Evolutionary conservation across 1,140 invertebrate genomes (phyloP).

Genomic region (Zaprionus kolodkinae): DNA sequence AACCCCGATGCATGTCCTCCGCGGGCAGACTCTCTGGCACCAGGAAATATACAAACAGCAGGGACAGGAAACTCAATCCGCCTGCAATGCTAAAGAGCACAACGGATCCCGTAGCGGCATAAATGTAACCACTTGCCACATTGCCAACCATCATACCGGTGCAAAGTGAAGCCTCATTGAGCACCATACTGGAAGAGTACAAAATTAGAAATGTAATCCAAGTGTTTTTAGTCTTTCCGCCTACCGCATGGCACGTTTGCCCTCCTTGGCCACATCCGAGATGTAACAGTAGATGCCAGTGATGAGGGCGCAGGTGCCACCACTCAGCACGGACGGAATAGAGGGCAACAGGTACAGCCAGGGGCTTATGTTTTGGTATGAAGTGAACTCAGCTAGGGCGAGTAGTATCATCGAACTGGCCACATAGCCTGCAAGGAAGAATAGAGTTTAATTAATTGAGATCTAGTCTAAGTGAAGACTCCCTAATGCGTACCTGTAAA

Average conservation of each 20-base stretch:
- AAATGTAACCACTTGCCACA: conserved; percentile 85
- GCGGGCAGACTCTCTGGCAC: conserved; percentile 74
- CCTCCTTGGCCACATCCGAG: conserved; percentile 86
- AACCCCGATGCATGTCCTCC: conserved; percentile 65
- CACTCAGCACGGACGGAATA: conserved; percentile 86
- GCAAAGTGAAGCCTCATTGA: conserved; percentile 86
- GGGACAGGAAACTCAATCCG: conserved; percentile 55
- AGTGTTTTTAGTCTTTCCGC: background rate
- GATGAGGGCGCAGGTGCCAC: conserved; percentile 86
- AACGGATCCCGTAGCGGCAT: conserved; percentile 62
- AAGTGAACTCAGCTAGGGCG: conserved; percentile 57
- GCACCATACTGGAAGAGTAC: conserved; percentile 85
- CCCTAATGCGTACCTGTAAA: conserved; percentile 84
- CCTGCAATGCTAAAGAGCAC: conserved; percentile 61
- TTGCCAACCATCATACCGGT: conserved; percentile 87
- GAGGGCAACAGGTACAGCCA: conserved; percentile 87
- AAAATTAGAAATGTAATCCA: background rate
- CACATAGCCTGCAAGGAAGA: conserved; percentile 61
- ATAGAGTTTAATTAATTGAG: background rate
- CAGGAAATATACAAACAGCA: conserved; percentile 74
- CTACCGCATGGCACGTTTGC: conserved; percentile 85
- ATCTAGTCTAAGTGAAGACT: background rate
- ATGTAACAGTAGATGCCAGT: conserved; percentile 88
- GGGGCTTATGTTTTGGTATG: conserved; percentile 84
- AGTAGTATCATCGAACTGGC: conserved; percentile 56